phyloP scores from a whole-genome alignment of 2,797 vertebrate genomes.

The Intellagama lesueurii region DNA sequence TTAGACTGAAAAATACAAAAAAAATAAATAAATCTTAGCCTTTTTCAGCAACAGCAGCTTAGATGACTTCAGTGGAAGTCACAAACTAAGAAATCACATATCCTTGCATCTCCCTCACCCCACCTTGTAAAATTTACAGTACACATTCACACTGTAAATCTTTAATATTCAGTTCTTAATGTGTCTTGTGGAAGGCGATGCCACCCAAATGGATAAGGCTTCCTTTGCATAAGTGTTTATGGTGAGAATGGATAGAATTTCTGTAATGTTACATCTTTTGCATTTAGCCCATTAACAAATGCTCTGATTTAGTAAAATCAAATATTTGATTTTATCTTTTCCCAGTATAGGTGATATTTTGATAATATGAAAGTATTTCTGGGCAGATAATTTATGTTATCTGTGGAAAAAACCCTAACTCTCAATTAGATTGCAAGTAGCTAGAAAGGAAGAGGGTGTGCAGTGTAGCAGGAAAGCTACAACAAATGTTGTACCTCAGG shows the following conservation, averaged over 20 bases:
- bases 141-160: background rate
- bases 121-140: too few species aligned
- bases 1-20: too few species aligned
- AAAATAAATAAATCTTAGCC: background rate
- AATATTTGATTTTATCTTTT: background rate
- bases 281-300: background rate
- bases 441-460: too few species aligned
- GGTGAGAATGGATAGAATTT: background rate
- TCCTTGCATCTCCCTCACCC: too few species aligned
- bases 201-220: background rate
- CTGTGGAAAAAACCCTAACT: background rate
- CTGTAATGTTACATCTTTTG: background rate
- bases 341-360: background rate
- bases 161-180: background rate
- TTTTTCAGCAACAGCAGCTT: background rate
- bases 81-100: background rate
- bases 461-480: background rate
- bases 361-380: background rate
- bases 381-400: background rate
- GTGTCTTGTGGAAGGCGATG: background rate
- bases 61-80: background rate
- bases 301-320: background rate
- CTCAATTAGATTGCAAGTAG: background rate
- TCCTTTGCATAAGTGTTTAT: background rate
- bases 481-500: too few species aligned